Evolutionary conservation across 2,888 invertebrate species (phyloP), one percentile per base, ranked within the genome.

Genomic region (Mythimna albipuncta): DNA sequence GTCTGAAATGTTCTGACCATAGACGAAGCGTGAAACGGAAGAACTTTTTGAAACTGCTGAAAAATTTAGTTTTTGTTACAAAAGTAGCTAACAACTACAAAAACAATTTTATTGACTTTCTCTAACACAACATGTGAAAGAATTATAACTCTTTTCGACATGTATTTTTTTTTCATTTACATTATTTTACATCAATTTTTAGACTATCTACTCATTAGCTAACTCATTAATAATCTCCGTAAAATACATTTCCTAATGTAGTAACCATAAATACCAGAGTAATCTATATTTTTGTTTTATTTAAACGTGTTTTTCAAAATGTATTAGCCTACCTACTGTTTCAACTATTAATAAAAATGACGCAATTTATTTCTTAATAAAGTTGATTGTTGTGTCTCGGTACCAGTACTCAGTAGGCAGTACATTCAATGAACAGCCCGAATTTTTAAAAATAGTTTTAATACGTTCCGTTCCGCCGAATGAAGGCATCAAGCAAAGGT

Each of bases 401-500:
- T 57, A 50, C 63, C 26, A 65, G 38, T 47, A 47, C 47, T 64
- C 50, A 19, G 32, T 52, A 64, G 59, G n/a, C 26, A 50, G 26
- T 75, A 19, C 58, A 41, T 58, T 72, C 62, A 69, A 71, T 64
- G 38, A 75, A 72, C 59, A 65, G 58, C 35, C 79, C 79, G 72
- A 80, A 85, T 77, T 83, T 32, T 79, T 78, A 75, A 72, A 83
- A 79, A 82, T 77, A 73, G 75, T 77, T 47, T 4, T 65, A 75
- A 50, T 73, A 68, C 71, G 75, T 80, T 79, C 58, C 63, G 75
- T 75, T 64, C 62, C 59, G 75, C 72, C 72, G 75, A 32, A 32
- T 32, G 32, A 76, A 83, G 79, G 73, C 77, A 78, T 76, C 81
- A 75, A 69, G 79, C 82, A 80, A 82, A 83, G 82, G 85, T 78